Base-by-base conservation (phyloP, 2,797 vertebrate species). In the Pampus argenteus region DNA sequence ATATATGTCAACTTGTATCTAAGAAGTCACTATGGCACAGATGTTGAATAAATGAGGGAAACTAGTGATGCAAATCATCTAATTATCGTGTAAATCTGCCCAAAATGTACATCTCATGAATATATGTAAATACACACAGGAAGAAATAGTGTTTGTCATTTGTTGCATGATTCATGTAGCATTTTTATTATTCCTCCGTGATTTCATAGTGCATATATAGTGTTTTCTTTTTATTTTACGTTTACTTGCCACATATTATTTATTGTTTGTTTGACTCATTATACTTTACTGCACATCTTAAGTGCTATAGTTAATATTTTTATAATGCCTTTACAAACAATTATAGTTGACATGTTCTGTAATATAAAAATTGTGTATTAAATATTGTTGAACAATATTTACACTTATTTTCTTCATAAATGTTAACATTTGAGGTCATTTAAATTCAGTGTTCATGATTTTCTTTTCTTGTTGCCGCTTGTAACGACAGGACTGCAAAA, bases 401-500 rank as follows among this genome's bases (percentile, higher is more conserved):
- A 29, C 31, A 31, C 31, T 34, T 34, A 38, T 14, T 38, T 38
- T 14, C 10, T 14, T 38, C 36, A 38, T 3, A 6, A 42, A 42
- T 42, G 17, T 36, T 17, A 42, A 15, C 15, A 6, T 38, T 23
- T 60, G 5, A 25, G 14, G 4, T 28, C 9, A 38, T 29, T 18
- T 20, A 6, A 22, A 22, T 61, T 15, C 8, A 10, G 0, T 10
- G 11, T 42, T 25, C 11, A 6, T 70, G 6, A 51, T 23, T 52
- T 54, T 15, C 9, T 70, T 23, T 45, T 42, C 6, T 38, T 42
- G 9, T 13, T n/a, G 2, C 23, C 31, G 22, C 44, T 61, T 57
- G 60, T 42, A 11, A 67, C 47, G 3, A 59, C 76, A 98, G 97
- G 95, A 95, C 80, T 98, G 97, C 79, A 87, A 88, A 50, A 96